Evolutionary conservation across 2,797 vertebrate species (phyloP), one percentile per base, ranked within the genome.

Genomic region (Gymnocypris eckloni): DNA sequence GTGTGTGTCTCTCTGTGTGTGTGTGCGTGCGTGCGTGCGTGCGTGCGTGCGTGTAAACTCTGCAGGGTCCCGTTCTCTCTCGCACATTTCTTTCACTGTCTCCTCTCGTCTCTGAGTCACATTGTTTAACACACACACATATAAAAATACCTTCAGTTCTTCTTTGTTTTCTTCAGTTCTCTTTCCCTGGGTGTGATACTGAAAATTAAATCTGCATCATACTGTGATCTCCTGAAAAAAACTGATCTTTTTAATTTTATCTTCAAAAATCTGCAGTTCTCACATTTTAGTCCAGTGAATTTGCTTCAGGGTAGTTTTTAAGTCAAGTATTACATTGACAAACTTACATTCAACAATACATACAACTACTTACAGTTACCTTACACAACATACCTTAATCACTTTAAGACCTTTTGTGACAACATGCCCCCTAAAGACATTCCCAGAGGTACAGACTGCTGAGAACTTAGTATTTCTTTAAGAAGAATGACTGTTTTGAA

Each of bases 141-240:
- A 52, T 52, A 81, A 69, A 69, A 69, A 81, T 52, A 81, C 66
- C 45, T 13, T 12, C 8, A 39, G 48, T 81, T 52, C 12, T 37
- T 33, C 13, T 28, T 64, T 18, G 45, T 7, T 50, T 9, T 25
- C 37, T 18, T 18, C 43, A 66, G 43, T 67, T 81, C 4, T 67
- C 13, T 18, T 54, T 54, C 33, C 15, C 64, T 54, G 6, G 33
- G 66, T 81, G 66, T 70, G 79, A 81, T 69, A 4, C 9, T 81
- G 64, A 52, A 37, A 81, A 52, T 25, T 1, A 70, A 81, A 70
- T 81, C 25, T 67, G 61, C 61, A 88, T 54, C 50, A 25, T 43
- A 13, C 28, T 75, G 4, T 28, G 52, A 72, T 75, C 12, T 18
- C 11, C 33, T 39, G 22, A 69, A 45, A 28, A 43, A 66, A 39